Evolutionary conservation across 2,888 invertebrate genomes (phyloP), one percentile per base, ranked within the genome.

Genomic region (Cepaea hortensis): DNA sequence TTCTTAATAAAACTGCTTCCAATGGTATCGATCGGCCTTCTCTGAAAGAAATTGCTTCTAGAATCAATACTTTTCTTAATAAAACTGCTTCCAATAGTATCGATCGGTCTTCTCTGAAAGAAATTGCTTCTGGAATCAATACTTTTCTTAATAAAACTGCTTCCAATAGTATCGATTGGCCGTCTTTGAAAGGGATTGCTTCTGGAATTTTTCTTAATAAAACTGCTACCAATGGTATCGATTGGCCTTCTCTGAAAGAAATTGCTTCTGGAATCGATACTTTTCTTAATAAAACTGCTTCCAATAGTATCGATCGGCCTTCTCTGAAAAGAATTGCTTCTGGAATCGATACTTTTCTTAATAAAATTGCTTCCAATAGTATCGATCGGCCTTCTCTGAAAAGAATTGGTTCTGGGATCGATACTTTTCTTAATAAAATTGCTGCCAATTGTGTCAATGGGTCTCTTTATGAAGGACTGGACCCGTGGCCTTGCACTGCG

Each of bases 1-100:
- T 46, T 79, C 77, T 79, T 79, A 18, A 79, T 79, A 35, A 79
- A 79, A 18, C 79, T 62, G 18, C 79, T 79, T 18, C 79, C 79
- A 62, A 79, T 79, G 4, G 61, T 18, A 46, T 79, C 79, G 6
- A 79, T 23, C 3, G 79, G 79, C 62, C 62, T 62, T n/a, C 35
- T 79, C 0, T 35, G 7, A 35, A 46, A 62, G 9, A 23, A 2
- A 62, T 46, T 62, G 46, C 48, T 46, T 13, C 35, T 13, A 2
- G 15, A 62, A 15, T 79, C 46, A 15, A n/a, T 5, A 23, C 18
- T 62, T 62, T 18, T 79, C 18, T 79, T 79, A 18, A 79, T 79
- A 35, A 79, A 79, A 18, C 62, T 62, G 18, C 79, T 79, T 3
- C 79, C 79, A 35, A 79, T 79, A 4, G 61, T 18, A 46, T 79